A percentile compares a stretch with the other conserved stretches of the same genome.
These are phyloP conservation scores for Sanderia malayensis DNA, from an alignment of 30 jellyfish, hydroid and myxozoan genomes.

Conservation along the genomic window DNA sequence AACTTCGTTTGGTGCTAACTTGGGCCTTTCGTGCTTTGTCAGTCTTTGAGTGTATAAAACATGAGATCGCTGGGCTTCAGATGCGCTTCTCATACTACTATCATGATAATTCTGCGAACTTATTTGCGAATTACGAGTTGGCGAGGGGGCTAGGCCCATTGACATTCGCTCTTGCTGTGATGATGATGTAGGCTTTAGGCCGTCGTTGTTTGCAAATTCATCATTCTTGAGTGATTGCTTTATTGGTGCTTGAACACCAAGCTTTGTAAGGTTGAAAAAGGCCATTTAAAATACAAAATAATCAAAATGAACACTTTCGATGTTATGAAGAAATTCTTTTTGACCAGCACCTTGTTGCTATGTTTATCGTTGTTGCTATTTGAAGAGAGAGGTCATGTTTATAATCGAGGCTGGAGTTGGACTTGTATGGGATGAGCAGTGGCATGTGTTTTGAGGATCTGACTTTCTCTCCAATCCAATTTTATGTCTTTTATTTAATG, in stretches of 20 bases:
- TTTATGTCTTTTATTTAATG: no score
- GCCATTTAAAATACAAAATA: conserved; percentile 60
- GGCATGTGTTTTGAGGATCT: neutral
- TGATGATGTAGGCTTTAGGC: neutral
- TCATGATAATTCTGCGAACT: conserved; percentile 4
- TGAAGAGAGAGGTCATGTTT: neutral
- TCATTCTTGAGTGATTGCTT: conserved; percentile 38
- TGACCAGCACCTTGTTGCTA: no score
- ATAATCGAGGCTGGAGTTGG: conserved; percentile 12
- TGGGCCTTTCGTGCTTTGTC: conserved; percentile 81
- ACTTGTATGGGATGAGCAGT: neutral
- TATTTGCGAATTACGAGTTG: neutral
- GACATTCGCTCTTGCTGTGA: no score
- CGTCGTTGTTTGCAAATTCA: neutral
- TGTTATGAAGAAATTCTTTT: no score
- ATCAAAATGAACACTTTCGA: no score
- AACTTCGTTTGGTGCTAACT: conserved; percentile 80
- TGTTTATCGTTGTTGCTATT: conserved; percentile 15
- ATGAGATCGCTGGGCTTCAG: conserved; percentile 75
- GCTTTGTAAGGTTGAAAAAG: conserved; percentile 72
- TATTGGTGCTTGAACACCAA: conserved; percentile 76
- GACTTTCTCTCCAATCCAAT: no score
- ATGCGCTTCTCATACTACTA: conserved; percentile 5
- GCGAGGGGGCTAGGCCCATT: conserved; percentile 9
- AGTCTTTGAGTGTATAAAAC: conserved; percentile 61